Evolutionary conservation across 2,113 vertebrate genomes (phyloP), one percentile per base, ranked within the genome.

Genomic region (Physeter macrocephalus): DNA sequence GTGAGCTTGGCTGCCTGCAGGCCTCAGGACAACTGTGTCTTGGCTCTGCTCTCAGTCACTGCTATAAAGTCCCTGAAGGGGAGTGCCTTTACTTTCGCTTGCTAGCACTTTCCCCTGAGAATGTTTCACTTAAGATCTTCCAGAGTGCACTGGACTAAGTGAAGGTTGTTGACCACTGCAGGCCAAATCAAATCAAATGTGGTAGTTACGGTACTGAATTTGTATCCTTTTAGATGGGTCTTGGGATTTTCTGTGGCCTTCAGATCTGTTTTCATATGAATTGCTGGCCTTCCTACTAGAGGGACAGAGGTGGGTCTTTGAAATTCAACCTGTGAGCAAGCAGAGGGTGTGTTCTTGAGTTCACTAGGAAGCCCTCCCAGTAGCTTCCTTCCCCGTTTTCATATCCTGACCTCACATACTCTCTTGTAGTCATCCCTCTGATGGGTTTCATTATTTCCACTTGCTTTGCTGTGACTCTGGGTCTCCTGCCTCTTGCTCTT

Each of bases 1-100:
- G 46, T 13, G 46, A 52, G 34, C 39, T 64, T 39, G 27, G n/a
- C 77, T 20, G 1, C 23, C 67, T 0, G 0, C 1, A 18, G 62
- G 41, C 9, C 91, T 69, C 57, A 2, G 1, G n/a, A 6, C 46
- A 69, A 36, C 59, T 64, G 21, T 34, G 5, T 36, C 49, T 87
- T 34, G 93, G 54, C 64, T 20, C 0, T 6, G 29, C 23, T 64
- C 82, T 34, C 86, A 34, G 49, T 17, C 10, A 2, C 41, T 36
- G 29, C 61, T 69, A 2, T 29, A 0, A 12, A 59, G 27, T 86
- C 66, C 15, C n/a, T 14, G 18, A 46, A 92, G 49, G 27, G 49
- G 27, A 61, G 2, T 36, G 2, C 5, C 8, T 54, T 84, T 27
- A 15, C n/a, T 43, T 43, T 43, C 34, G 2, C 31, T 67, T 66